Base-by-base conservation (phyloP, 2,888 invertebrate genomes). In the Pyrgus malvae region DNA sequence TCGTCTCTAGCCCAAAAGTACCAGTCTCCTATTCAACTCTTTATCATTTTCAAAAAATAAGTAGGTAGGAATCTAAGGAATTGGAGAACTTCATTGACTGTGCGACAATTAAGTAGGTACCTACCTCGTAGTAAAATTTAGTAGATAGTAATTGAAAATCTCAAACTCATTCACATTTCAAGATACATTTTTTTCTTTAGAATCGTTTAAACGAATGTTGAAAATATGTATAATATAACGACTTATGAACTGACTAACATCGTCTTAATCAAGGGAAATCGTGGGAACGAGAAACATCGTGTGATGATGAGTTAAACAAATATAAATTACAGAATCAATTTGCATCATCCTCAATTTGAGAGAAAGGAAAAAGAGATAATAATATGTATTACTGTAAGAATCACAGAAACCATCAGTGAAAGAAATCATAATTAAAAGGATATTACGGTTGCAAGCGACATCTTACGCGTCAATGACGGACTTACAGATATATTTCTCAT, bases 341-440 rank as follows among this genome's bases (percentile, higher is more conserved):
- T 51, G 51, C 51, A 51, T 51, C 51, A 38, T 51, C 51, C 51
- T 51, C 51, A 51, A 45, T 51, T 51, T 45, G 14, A 38, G 51
- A 37, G 50, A 51, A 51, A 51, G 51, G 51, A 51, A 51, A 50
- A 51, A 45, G 42, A 37, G 44, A 4, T 45, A 51, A 51, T 51
- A 45, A 51, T 51, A 44, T 29, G 37, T 37, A 51, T 38, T 51
- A 37, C 51, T 17, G 44, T 45, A 51, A 51, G 51, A 50, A 44
- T 51, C 51, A 51, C 33, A 51, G 44, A 51, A 42, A 44, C 51
- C 53, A 46, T 53, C 31, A 53, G 38, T 40, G 38, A 31, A 53
- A 53, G 53, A 46, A 46, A 53, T 53, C 53, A 53, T 45, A 53
- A 53, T 53, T 53, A 53, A 53, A 53, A 53, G 45, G 45, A 53